A percentile compares a stretch with the other conserved stretches of the same genome.
phyloP scores from a whole-genome alignment of 2,888 invertebrate genomes.

The Tenthredo amoena region DNA sequence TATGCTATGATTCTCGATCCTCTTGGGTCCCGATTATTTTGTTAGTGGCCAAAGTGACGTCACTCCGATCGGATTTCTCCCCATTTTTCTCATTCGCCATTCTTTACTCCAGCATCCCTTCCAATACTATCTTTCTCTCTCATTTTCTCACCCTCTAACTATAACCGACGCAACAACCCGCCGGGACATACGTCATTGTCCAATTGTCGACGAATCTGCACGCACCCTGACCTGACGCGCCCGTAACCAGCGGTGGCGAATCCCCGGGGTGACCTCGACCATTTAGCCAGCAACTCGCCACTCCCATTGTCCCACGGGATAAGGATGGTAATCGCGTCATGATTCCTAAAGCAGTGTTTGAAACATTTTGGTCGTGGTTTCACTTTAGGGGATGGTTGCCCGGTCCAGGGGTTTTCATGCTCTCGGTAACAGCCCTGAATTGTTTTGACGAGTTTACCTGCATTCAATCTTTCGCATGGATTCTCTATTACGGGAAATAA shows the following conservation, averaged over 20 bases:
- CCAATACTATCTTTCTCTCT: background rate
- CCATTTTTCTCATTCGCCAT: background rate
- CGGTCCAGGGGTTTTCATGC: background rate
- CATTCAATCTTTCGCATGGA: background rate
- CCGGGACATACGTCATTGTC: constrained; percentile 39
- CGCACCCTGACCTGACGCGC: constrained; percentile 41
- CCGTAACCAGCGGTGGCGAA: constrained; percentile 20
- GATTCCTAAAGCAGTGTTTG: constrained; percentile 44
- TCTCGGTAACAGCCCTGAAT: background rate
- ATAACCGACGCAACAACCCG: background rate
- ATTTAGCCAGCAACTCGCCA: constrained; percentile 48
- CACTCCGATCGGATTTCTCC: background rate
- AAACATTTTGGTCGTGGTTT: constrained; percentile 32
- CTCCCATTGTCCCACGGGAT: constrained; percentile 47
- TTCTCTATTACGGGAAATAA: background rate
- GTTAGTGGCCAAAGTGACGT: background rate
- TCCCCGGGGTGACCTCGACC: constrained; percentile 26
- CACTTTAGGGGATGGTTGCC: constrained; percentile 12
- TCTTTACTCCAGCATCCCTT: background rate
- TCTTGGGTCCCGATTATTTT: background rate
- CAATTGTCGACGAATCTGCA: constrained; percentile 47
- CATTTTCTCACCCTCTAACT: background rate
- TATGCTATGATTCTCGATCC: background rate
- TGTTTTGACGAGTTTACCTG: background rate
- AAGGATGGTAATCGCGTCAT: constrained; percentile 51